Percentiles rank a stretch among this genome's conserved stretches.
Conservation (phyloP, 2,888 invertebrate genomes). For the Mythimna albipuncta region DNA sequence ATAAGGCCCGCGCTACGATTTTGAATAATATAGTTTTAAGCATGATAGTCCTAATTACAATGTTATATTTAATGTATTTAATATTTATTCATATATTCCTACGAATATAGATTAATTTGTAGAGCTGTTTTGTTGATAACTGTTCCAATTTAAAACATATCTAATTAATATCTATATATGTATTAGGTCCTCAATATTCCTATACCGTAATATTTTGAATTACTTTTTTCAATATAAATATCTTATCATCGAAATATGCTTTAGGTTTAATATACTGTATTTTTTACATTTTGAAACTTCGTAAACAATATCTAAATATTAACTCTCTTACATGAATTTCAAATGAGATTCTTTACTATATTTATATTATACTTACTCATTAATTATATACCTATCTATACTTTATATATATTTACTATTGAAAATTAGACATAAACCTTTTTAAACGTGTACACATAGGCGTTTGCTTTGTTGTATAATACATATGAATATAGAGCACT, state of each 20-base stretch:
- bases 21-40: constrained; percentile 31
- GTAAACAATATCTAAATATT: constrained; percentile 22
- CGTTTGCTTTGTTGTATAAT: constrained; percentile 56
- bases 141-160: constrained; percentile 52
- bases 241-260: constrained; percentile 48
- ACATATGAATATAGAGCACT: constrained; percentile 46
- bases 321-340: constrained; percentile 15
- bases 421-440: constrained; percentile 31
- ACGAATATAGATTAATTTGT: constrained; percentile 29
- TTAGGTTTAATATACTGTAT: constrained; percentile 28
- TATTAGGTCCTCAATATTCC: background rate
- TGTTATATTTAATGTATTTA: constrained; percentile 23
- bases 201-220: constrained; percentile 7
- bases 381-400: background rate
- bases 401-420: constrained; percentile 16
- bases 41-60: constrained; percentile 37
- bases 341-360: constrained; percentile 17
- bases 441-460: constrained; percentile 42
- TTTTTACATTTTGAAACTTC: constrained; percentile 23
- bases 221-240: constrained; percentile 1
- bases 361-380: constrained; percentile 2
- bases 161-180: constrained; percentile 19
- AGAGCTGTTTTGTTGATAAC: constrained; percentile 33
- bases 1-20: constrained; percentile 47
- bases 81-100: constrained; percentile 23